Conservation (phyloP, 2,888 invertebrate genomes). For the Zele albiditarsus region DNA sequence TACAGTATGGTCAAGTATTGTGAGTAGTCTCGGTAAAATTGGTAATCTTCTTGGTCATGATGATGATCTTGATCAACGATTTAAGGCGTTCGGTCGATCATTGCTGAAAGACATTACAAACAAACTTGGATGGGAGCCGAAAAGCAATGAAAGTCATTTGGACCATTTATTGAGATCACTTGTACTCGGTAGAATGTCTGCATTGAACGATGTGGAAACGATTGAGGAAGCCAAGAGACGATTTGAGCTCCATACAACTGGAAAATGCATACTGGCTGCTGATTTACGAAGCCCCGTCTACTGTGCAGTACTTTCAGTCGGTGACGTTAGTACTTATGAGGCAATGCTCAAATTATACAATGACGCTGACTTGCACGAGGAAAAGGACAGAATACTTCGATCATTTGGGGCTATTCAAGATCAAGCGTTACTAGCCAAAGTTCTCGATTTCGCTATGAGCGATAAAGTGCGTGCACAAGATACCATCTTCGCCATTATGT, state of each 20-base stretch:
- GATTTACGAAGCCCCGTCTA: constrained; percentile 92
- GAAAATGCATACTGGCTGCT: constrained; percentile 81
- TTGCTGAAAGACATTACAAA: constrained; percentile 83
- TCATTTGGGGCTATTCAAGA: constrained; percentile 88
- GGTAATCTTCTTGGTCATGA: constrained; percentile 86
- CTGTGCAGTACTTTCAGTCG: constrained; percentile 84
- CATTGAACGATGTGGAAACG: constrained; percentile 85
- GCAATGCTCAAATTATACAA: constrained; percentile 87
- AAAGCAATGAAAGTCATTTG: constrained; percentile 88
- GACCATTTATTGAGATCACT: constrained; percentile 89
- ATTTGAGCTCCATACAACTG: constrained; percentile 80
- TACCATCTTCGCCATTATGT: constrained; percentile 90
- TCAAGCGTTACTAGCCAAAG: constrained; percentile 80
- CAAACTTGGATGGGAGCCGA: constrained; percentile 89
- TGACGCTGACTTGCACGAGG: constrained; percentile 91
- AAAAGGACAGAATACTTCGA: constrained; percentile 91
- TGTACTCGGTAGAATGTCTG: constrained; percentile 87
- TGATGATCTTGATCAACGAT: constrained; percentile 79
- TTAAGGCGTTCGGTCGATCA: constrained; percentile 83
- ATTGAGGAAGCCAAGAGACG: constrained; percentile 84
- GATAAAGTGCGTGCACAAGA: constrained; percentile 94
- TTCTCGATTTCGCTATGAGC: constrained; percentile 88
- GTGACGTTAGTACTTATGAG: constrained; percentile 81
- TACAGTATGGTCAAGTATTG: constrained; percentile 93
- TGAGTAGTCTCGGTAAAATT: constrained; percentile 85